Evolutionary conservation across 2,797 vertebrate species (phyloP).

Genomic region (Microtus obscurus): DNA sequence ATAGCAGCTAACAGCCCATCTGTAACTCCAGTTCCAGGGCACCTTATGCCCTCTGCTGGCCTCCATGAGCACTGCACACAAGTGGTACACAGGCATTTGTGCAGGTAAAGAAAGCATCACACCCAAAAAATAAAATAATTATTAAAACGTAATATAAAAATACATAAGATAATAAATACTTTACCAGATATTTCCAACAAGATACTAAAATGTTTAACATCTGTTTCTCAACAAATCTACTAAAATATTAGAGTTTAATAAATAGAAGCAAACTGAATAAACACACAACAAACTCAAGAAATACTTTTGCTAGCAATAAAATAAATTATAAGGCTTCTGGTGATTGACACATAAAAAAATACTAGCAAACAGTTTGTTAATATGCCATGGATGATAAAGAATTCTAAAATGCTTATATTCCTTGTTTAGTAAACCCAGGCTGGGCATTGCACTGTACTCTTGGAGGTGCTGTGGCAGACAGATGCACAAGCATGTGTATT

Average conservation of each 20-base stretch:
- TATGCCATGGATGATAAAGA: not conserved
- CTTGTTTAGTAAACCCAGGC: not conserved
- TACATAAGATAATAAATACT: not conserved
- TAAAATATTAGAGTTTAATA: constrained; percentile 36
- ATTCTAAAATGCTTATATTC: not conserved
- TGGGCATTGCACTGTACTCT: not conserved
- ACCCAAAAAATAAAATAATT: not conserved
- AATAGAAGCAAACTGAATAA: not conserved
- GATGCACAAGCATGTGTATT: not conserved
- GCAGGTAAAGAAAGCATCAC: not conserved
- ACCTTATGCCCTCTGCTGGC: too few relatives aligned
- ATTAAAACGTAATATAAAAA: not conserved
- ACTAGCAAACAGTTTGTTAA: not conserved
- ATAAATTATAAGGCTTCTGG: not conserved
- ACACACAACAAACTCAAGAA: not conserved
- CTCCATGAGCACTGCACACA: not conserved
- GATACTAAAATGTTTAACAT: not conserved
- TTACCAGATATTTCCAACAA: not conserved
- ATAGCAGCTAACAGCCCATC: not conserved
- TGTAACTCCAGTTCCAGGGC: not conserved
- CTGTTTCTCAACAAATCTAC: not conserved
- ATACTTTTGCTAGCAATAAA: not conserved
- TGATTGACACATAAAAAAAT: not conserved
- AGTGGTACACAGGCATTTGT: too few relatives aligned
- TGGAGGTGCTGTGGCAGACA: not conserved